phyloP scores from a whole-genome alignment of 2,797 vertebrate genomes.

The Semotilus atromaculatus region DNA sequence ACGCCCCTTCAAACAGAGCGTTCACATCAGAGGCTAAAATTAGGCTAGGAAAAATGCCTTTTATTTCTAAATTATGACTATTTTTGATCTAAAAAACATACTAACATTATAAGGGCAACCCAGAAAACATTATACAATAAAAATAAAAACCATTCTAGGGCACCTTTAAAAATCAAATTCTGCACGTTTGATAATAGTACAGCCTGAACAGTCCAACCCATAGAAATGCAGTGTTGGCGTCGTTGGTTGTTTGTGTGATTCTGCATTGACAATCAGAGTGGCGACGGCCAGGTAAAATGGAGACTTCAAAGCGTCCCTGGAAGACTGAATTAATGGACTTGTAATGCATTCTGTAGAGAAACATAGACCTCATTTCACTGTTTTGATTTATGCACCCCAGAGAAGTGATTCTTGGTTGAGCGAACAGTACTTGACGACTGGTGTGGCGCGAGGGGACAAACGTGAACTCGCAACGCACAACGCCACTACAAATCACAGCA shows the following conservation, averaged over 20 bases:
- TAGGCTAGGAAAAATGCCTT: too few relatives aligned
- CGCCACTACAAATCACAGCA: constrained; percentile 40
- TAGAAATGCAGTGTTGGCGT: not conserved
- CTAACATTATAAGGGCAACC: too few relatives aligned
- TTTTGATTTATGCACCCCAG: constrained; percentile 42
- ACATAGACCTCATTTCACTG: constrained; percentile 43
- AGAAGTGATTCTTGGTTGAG: constrained; percentile 34
- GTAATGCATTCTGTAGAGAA: constrained; percentile 52
- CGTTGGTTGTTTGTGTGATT: constrained; percentile 66
- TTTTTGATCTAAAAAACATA: too few relatives aligned
- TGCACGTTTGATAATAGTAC: not conserved
- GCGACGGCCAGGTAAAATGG: constrained; percentile 77
- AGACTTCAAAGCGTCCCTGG: constrained; percentile 78
- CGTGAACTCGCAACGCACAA: constrained; percentile 33
- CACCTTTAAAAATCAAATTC: constrained; percentile 55
- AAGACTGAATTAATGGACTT: constrained; percentile 57
- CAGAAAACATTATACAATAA: too few relatives aligned
- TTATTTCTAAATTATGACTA: too few relatives aligned
- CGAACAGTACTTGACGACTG: constrained; percentile 41
- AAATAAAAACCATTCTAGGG: too few relatives aligned
- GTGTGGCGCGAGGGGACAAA: constrained; percentile 40
- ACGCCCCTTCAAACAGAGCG: too few relatives aligned
- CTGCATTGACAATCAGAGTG: constrained; percentile 86
- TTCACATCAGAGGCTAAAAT: too few relatives aligned
- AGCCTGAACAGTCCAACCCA: not conserved